Base-by-base conservation (phyloP, 2,797 vertebrate genomes). In the Cynopterus sphinx region DNA sequence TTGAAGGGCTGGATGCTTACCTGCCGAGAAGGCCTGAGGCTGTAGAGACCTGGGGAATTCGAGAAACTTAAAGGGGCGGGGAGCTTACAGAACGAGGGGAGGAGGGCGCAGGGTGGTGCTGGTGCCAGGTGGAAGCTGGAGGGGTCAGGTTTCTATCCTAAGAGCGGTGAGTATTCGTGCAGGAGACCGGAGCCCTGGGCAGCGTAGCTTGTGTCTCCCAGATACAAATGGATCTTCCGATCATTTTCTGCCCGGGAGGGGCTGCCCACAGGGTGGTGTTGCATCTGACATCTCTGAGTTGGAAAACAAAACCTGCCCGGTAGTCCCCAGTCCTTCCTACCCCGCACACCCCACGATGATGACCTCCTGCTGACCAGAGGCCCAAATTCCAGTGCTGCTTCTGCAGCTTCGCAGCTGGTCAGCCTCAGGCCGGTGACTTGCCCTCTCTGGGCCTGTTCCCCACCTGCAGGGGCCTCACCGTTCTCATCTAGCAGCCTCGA, bases 401-500 rank as follows among this genome's bases (percentile, higher is more conserved):
- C 28, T 61, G 74, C 46, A 31, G 16, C 5, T 17, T 73, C 67
- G 46, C 33, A 17, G 22, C 41, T 36, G 89, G 83, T 63, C n/a
- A 0, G 2, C 36, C 43, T 26, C 1, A 41, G 73, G 53, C 82
- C 12, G 31, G 51, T 8, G 65, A 17, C 55, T 13, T 22, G 15
- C 39, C 33, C 31, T 87, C 43, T 49, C 57, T 12, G 31, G n/a
- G 46, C 46, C 63, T 53, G 16, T 75, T 39, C 86, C 59, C 24
- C 70, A 0, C 2, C 10, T 33, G 13, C 4, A 17, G 67, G 65
- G 39, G 15, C 61, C 43, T 49, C 16, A 0, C 9, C 24, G 26
- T 22, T 49, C 49, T 15, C 49, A 5, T 49, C 49, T 1, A 53
- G 43, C n/a, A 5, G n/a, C 57, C 39, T n/a, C 0, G 9, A 28